These are phyloP conservation scores for Melanotaenia nigrans DNA, from an alignment of 2,797 vertebrate genomes.

Conservation along the genomic window DNA sequence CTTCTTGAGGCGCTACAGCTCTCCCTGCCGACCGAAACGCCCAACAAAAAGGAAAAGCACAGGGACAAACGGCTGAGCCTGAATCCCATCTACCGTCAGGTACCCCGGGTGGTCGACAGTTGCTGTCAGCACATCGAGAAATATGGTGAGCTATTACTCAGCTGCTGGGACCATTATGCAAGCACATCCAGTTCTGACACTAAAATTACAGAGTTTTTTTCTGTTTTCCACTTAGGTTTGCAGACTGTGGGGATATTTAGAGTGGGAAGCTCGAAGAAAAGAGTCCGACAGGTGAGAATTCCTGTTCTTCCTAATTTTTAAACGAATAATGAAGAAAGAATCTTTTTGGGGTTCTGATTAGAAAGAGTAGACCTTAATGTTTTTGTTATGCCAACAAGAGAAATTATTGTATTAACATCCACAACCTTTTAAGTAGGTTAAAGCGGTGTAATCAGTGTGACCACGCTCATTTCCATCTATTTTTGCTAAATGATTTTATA, in stretches of 20 bases:
- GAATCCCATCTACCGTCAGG: conserved; percentile 95
- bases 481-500: background rate
- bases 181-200: background rate
- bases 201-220: background rate
- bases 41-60: conserved; percentile 94
- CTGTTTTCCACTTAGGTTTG: conserved; percentile 81
- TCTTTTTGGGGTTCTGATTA: background rate
- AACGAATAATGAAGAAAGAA: background rate
- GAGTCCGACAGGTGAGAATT: conserved; percentile 91
- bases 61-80: conserved; percentile 94
- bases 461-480: background rate
- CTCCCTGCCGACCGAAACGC: conserved; percentile 90
- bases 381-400: conserved; percentile 6
- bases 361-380: background rate
- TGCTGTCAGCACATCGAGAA: conserved; percentile 96
- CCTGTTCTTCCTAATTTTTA: background rate
- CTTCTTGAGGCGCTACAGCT: conserved; percentile 95
- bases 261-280: conserved; percentile 96
- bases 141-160: conserved; percentile 82
- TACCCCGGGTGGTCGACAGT: conserved; percentile 93
- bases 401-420: background rate
- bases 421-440: conserved; percentile 4
- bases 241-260: conserved; percentile 96
- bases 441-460: conserved; percentile 12
- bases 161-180: too few species aligned